These are phyloP conservation scores for Oligia latruncula DNA, from an alignment of 2,888 invertebrate species.

Conservation along the genomic window DNA sequence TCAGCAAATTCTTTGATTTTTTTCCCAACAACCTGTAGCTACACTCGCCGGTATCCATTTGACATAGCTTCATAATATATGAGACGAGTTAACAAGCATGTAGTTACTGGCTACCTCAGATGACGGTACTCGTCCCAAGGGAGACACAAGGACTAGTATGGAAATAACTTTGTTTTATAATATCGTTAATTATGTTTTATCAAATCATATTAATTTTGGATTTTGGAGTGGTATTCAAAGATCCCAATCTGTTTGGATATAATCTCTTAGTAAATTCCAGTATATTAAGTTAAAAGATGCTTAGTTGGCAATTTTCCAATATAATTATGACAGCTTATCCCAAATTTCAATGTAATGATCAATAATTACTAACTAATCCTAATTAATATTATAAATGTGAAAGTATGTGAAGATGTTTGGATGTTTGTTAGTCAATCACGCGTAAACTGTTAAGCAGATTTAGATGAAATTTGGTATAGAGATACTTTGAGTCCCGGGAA, in stretches of 20 bases:
- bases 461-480: no score
- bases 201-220: constrained; percentile 41
- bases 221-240: constrained; percentile 17
- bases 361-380: neutral
- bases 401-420: no score
- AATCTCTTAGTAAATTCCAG: neutral
- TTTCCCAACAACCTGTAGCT: constrained; percentile 73
- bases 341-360: neutral
- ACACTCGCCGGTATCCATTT: constrained; percentile 77
- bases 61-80: constrained; percentile 89
- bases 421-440: no score
- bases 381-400: no score
- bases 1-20: neutral
- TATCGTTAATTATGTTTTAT: constrained; percentile 68
- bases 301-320: neutral
- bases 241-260: neutral
- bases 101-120: constrained; percentile 84
- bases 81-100: constrained; percentile 89
- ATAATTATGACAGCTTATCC: neutral
- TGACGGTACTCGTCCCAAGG: constrained; percentile 71
- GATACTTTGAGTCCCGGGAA: no score
- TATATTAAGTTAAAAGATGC: neutral
- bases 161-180: constrained; percentile 71
- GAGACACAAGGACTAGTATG: constrained; percentile 70
- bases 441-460: no score